A percentile compares a stretch with the other conserved stretches of the same genome.
These are phyloP conservation scores for Morus bassanus DNA, from an alignment of 2,797 vertebrate genomes.

Conservation along the genomic window DNA sequence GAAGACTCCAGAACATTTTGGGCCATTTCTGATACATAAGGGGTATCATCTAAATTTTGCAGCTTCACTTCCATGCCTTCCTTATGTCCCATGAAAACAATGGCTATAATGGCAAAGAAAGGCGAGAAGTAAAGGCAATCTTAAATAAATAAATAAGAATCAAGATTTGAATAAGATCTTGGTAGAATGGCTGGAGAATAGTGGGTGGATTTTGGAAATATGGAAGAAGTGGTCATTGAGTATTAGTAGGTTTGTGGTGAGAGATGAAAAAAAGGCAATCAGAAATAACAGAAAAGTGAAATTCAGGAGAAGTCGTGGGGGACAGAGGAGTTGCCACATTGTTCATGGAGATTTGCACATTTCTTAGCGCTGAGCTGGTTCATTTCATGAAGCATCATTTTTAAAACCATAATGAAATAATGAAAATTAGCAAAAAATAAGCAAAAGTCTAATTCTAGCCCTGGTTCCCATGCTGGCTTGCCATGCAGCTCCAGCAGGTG, in stretches of 20 bases:
- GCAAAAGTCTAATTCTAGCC: not conserved
- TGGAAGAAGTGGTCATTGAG: rapidly evolving
- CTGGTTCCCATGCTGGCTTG: not conserved
- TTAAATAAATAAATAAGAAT: not conserved
- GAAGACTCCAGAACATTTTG: not conserved
- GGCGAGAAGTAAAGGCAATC: not conserved
- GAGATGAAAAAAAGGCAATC: not conserved
- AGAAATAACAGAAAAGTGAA: not conserved
- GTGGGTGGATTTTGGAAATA: not conserved
- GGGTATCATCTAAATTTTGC: not conserved
- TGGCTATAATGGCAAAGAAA: not conserved
- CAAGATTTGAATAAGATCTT: not conserved
- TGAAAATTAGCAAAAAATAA: not conserved
- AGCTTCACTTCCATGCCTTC: not conserved
- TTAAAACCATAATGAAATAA: not conserved
- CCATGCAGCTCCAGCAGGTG: not conserved
- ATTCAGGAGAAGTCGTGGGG: not conserved
- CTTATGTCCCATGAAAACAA: not conserved
- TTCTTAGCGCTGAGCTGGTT: not conserved
- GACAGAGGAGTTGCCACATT: not conserved
- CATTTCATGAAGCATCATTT: not conserved
- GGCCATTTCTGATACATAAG: not conserved
- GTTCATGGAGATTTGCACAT: not conserved
- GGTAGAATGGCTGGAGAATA: not conserved
- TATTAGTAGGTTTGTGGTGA: not conserved